Percentiles rank a stretch among this genome's conserved stretches.
These are phyloP conservation scores for Onychostoma macrolepis DNA, from an alignment of 2,113 vertebrate genomes.

Conservation along the genomic window DNA sequence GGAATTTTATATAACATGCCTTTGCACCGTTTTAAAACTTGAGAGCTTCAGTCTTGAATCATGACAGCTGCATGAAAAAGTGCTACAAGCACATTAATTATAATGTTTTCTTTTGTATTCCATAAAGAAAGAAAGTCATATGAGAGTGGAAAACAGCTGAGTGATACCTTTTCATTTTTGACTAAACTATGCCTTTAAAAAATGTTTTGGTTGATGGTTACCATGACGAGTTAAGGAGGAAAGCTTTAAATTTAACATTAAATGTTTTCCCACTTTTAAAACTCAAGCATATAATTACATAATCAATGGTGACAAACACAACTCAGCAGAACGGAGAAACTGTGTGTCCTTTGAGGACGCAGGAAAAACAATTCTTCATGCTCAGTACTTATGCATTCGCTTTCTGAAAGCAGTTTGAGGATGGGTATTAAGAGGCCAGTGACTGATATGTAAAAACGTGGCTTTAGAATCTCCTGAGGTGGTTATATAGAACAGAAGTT, in stretches of 20 bases:
- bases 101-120: background rate
- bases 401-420: background rate
- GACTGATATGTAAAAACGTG: background rate
- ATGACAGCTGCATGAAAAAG: background rate
- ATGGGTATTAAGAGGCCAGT: background rate
- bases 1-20: background rate
- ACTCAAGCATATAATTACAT: background rate
- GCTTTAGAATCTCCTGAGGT: conserved; percentile 25
- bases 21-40: background rate
- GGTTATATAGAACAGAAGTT: conserved; percentile 12
- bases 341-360: background rate
- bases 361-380: background rate
- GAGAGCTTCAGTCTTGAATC: too few species aligned
- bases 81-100: background rate
- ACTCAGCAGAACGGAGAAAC: background rate
- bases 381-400: background rate
- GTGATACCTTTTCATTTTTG: background rate
- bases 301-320: background rate
- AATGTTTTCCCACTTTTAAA: background rate
- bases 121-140: background rate
- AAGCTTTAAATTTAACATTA: background rate
- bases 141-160: background rate
- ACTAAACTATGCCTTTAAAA: background rate
- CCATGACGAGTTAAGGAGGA: background rate
- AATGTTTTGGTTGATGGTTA: too few species aligned